Conservation (phyloP, 2,113 vertebrate genomes). For the Zosterops japonicus region DNA sequence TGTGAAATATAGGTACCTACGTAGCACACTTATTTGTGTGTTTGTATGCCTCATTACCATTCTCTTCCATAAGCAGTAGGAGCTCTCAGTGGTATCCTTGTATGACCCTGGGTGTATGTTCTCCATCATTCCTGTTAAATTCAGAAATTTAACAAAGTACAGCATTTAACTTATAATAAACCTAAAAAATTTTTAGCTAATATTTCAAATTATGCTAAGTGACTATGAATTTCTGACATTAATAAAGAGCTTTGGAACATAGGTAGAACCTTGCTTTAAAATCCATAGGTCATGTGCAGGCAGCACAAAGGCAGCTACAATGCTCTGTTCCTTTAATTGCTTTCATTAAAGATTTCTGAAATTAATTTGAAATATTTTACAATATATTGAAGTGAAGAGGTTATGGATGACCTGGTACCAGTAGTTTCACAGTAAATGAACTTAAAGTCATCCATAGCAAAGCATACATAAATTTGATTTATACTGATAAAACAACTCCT, state of each 20-base stretch:
- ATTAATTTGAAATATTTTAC: conserved; percentile 20
- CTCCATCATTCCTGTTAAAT: not conserved
- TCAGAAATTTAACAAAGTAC: not conserved
- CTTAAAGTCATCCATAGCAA: not conserved
- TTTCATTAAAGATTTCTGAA: conserved; percentile 34
- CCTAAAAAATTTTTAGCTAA: not conserved
- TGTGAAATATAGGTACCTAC: not conserved
- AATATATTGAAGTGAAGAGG: not conserved
- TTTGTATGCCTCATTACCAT: not conserved
- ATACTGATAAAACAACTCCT: not conserved
- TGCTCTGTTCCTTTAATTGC: not conserved
- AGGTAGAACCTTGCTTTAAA: not conserved
- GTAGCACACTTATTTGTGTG: not conserved
- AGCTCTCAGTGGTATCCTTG: not conserved
- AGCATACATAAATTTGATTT: conserved; percentile 26
- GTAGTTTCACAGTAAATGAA: not conserved
- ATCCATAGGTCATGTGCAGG: not conserved
- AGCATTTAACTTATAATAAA: not conserved
- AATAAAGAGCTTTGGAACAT: not conserved
- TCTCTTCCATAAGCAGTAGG: not conserved
- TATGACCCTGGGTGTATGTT: not conserved
- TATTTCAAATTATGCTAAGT: not conserved
- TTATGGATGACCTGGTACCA: not conserved
- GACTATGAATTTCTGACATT: not conserved
- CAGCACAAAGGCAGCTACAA: not conserved